Percentiles rank a stretch among this genome's conserved stretches.
Conservation (phyloP, 2,797 vertebrate species). For the Anableps anableps region DNA sequence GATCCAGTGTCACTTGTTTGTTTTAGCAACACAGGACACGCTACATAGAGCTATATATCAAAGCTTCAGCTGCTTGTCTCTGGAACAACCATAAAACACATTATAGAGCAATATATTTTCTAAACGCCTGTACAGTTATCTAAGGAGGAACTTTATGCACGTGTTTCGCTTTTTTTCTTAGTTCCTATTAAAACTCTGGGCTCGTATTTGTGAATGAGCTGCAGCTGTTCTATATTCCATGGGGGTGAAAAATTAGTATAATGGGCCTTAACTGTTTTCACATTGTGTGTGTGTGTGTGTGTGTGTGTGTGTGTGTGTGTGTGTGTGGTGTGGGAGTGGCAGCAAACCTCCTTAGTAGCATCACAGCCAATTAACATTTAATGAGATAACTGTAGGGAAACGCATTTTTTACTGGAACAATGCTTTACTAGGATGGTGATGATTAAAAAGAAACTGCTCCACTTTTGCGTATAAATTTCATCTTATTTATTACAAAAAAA, state of each 20-base stretch:
- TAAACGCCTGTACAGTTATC: background rate
- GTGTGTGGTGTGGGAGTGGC: slow-evolving; percentile 2
- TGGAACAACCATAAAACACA: background rate
- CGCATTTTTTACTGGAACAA: slow-evolving; percentile 18
- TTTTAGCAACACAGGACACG: background rate
- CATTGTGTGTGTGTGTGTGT: background rate
- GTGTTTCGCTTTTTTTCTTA: background rate
- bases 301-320: background rate
- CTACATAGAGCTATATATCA: background rate
- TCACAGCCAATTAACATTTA: slow-evolving; percentile 44
- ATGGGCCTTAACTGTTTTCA: slow-evolving; percentile 15
- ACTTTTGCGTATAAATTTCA: slow-evolving; percentile 6
- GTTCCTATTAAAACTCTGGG: slow-evolving; percentile 8
- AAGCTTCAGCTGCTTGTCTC: background rate
- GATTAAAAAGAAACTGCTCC: slow-evolving; percentile 18
- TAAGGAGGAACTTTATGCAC: background rate
- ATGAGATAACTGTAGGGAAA: slow-evolving; percentile 25
- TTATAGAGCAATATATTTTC: background rate
- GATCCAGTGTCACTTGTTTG: background rate
- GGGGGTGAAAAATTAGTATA: slow-evolving; percentile 17
- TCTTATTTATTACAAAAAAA: background rate
- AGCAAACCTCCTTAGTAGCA: slow-evolving; percentile 11
- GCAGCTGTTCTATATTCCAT: slow-evolving; percentile 12
- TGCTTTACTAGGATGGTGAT: slow-evolving; percentile 16
- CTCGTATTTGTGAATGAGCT: slow-evolving; percentile 19